These are phyloP conservation scores for Caerostris darwini DNA, from an alignment of 1,140 invertebrate genomes.

Conservation along the genomic window DNA sequence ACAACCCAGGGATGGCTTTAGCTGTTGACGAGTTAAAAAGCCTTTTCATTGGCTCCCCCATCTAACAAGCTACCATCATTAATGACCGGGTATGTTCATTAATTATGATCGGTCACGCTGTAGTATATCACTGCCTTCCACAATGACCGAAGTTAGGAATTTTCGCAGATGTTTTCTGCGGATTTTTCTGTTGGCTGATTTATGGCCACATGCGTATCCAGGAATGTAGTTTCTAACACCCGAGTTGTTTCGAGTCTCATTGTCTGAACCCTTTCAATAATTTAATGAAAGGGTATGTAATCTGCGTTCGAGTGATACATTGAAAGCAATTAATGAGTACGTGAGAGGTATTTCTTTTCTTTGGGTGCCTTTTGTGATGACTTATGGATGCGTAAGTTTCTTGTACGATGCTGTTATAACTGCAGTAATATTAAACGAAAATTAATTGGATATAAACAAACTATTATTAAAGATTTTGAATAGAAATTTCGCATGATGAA, in stretches of 20 bases:
- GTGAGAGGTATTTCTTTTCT: neutral
- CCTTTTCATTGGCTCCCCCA: conserved; percentile 65
- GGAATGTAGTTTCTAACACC: conserved; percentile 39
- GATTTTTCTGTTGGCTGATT: conserved; percentile 63
- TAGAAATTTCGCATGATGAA: neutral
- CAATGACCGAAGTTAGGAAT: conserved; percentile 49
- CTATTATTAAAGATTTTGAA: neutral
- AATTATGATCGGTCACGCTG: conserved; percentile 75
- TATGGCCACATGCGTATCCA: conserved; percentile 33
- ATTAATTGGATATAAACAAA: conserved; percentile 34
- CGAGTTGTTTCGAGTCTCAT: conserved; percentile 19
- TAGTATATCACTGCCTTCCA: conserved; percentile 64
- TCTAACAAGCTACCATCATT: conserved; percentile 72
- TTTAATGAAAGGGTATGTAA: conserved; percentile 73
- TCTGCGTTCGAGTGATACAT: conserved; percentile 44
- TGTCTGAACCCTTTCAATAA: conserved; percentile 33
- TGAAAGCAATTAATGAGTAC: conserved; percentile 58
- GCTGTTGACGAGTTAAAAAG: conserved; percentile 39
- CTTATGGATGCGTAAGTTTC: conserved; percentile 42
- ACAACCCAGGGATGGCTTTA: conserved; percentile 21
- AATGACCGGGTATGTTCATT: conserved; percentile 74
- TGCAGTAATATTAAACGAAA: conserved; percentile 21
- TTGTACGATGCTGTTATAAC: conserved; percentile 29
- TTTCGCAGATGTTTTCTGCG: conserved; percentile 32
- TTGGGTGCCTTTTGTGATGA: neutral